Conservation (phyloP, 2,113 vertebrate genomes). For the Menidia beryllina region DNA sequence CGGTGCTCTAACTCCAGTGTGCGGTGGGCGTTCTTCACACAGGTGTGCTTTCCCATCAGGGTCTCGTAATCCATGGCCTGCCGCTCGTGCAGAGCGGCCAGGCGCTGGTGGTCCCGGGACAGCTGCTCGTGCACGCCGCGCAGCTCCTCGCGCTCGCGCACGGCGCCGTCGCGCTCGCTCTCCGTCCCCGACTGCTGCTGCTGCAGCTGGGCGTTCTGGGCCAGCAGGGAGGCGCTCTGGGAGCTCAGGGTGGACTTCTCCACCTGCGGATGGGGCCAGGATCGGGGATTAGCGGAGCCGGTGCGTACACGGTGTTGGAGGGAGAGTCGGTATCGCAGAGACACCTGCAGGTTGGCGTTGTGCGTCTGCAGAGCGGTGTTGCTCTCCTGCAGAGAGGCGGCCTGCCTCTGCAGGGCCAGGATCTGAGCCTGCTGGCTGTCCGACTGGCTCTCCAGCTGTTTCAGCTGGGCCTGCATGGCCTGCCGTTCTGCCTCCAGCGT, state of each 20-base stretch:
- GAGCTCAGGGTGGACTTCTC: conserved; percentile 96
- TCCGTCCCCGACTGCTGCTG: conserved; percentile 90
- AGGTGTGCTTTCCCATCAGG: conserved; percentile 93
- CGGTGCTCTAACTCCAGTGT: conserved; percentile 94
- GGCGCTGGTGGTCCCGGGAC: conserved; percentile 91
- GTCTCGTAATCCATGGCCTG: conserved; percentile 92
- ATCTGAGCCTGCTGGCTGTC: conserved; percentile 94
- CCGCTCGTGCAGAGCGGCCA: conserved; percentile 93
- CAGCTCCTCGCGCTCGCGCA: conserved; percentile 90
- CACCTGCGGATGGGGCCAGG: conserved; percentile 81
- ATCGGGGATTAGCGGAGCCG: neutral
- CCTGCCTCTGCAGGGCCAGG: conserved; percentile 93
- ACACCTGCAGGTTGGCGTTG: conserved; percentile 96
- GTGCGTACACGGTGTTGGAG: neutral
- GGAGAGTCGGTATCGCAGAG: neutral
- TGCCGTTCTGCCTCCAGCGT: conserved; percentile 97
- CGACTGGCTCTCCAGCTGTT: conserved; percentile 93
- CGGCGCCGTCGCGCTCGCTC: conserved; percentile 86
- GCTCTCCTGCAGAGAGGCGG: conserved; percentile 93
- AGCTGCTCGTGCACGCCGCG: conserved; percentile 89
- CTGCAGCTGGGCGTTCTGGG: conserved; percentile 93
- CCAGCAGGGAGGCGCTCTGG: conserved; percentile 92
- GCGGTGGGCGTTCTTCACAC: conserved; percentile 90
- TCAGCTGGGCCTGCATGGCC: conserved; percentile 91
- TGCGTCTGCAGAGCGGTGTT: conserved; percentile 94